Percentiles rank a stretch among this genome's conserved stretches.
Conservation (phyloP, 2,113 vertebrate genomes). For the Trichechus manatus region DNA sequence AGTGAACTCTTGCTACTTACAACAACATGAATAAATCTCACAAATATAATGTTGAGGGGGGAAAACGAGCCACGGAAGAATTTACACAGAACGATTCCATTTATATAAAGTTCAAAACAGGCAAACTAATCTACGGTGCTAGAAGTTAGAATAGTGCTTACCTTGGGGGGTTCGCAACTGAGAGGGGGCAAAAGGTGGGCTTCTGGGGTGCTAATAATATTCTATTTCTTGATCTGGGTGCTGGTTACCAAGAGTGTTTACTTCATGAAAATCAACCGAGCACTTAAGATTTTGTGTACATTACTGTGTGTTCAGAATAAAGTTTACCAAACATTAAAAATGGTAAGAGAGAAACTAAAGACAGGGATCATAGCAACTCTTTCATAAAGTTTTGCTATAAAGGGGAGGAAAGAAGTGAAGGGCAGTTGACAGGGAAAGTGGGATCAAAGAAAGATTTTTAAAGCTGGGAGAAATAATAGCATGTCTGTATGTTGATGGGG, state of each 20-base stretch:
- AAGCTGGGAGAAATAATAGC: not conserved
- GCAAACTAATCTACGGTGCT: no score
- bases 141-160: no score
- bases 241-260: not conserved
- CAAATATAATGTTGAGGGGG: no score
- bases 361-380: not conserved
- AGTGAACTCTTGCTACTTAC: not conserved
- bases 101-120: no score
- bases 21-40: not conserved
- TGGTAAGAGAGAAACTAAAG: not conserved
- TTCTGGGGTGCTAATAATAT: not conserved
- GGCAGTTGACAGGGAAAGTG: not conserved
- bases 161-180: no score
- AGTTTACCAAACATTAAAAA: slow-evolving; percentile 16
- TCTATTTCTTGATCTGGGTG: slow-evolving; percentile 19
- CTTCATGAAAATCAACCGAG: not conserved
- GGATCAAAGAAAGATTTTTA: not conserved
- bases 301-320: slow-evolving; percentile 32
- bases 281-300: not conserved
- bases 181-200: no score
- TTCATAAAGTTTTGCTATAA: slow-evolving; percentile 8
- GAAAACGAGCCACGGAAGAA: no score
- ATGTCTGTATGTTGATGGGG: no score
- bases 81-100: no score
- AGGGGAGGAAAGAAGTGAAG: not conserved